A percentile compares a stretch with the other conserved stretches of the same genome.
Evolutionary conservation across 2,888 invertebrate genomes (phyloP).

Genomic region (Ceratothoa steindachneri): DNA sequence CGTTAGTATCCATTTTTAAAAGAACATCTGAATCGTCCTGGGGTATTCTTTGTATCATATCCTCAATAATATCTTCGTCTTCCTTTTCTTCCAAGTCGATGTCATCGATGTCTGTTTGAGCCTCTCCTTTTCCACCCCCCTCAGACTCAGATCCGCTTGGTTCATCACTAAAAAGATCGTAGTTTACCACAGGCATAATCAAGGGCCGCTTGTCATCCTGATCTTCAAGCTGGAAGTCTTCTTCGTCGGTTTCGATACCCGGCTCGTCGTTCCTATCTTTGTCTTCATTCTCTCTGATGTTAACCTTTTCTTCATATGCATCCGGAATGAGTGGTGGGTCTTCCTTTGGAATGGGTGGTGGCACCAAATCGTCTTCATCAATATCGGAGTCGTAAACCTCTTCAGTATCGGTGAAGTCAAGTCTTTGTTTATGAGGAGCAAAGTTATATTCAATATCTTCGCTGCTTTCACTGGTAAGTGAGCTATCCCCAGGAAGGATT

Average conservation of each 20-base stretch:
- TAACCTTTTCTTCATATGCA: constrained; percentile 26
- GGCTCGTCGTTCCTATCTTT: constrained; percentile 18
- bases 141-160: constrained; percentile 18
- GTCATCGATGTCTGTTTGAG: constrained; percentile 35
- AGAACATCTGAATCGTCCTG: constrained; percentile 20
- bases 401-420: constrained; percentile 34
- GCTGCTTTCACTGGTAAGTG: neutral
- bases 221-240: constrained; percentile 39
- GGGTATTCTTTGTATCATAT: constrained; percentile 17
- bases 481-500: neutral
- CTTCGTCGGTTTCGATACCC: constrained; percentile 38
- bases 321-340: constrained; percentile 24
- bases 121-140: constrained; percentile 23
- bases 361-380: constrained; percentile 26
- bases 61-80: constrained; percentile 24
- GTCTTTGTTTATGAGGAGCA: neutral
- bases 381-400: constrained; percentile 34
- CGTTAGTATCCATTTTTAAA: constrained; percentile 23
- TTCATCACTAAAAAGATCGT: neutral
- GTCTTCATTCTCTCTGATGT: constrained; percentile 29
- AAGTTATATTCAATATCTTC: neutral
- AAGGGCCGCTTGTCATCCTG: constrained; percentile 29
- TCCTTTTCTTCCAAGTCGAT: constrained; percentile 35
- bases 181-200: neutral
- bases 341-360: constrained; percentile 25